Evolutionary conservation across 35 echinoderm and acorn worm genomes (phyloP).

Genomic region (Amphiura filiformis): DNA sequence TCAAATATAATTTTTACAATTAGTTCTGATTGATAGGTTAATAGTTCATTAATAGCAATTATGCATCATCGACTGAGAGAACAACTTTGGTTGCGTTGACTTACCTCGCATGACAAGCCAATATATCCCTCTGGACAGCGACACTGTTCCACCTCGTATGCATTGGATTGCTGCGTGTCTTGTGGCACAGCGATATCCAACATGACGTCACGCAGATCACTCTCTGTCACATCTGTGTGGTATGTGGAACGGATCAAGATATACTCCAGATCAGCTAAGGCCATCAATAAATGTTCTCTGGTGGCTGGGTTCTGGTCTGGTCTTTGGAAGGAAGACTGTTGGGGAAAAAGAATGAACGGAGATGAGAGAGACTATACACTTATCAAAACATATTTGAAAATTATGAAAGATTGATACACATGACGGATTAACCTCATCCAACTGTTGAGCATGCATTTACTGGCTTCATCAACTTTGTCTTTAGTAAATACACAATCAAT

Average conservation of each 20-base stretch:
- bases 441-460: too few species aligned
- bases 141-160: conserved; percentile 71
- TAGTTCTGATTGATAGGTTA: too few species aligned
- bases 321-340: conserved; percentile 69
- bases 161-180: conserved; percentile 42
- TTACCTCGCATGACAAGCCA: conserved; percentile 92
- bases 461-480: too few species aligned
- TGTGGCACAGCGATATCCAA: conserved; percentile 73
- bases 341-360: not conserved
- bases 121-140: conserved; percentile 77
- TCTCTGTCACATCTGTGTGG: conserved; percentile 59
- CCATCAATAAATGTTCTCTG: conserved; percentile 86
- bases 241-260: conserved; percentile 83
- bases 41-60: too few species aligned
- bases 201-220: conserved; percentile 60
- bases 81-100: too few species aligned
- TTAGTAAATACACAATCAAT: too few species aligned
- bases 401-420: not conserved
- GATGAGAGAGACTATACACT: not conserved
- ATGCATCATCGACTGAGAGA: too few species aligned
- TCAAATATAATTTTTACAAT: too few species aligned
- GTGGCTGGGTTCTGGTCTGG: conserved; percentile 61
- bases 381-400: not conserved
- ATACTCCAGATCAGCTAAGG: conserved; percentile 68
- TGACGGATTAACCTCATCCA: too few species aligned